These are phyloP conservation scores for Phaethon lepturus DNA, from an alignment of 2,113 vertebrate genomes.

Conservation along the genomic window DNA sequence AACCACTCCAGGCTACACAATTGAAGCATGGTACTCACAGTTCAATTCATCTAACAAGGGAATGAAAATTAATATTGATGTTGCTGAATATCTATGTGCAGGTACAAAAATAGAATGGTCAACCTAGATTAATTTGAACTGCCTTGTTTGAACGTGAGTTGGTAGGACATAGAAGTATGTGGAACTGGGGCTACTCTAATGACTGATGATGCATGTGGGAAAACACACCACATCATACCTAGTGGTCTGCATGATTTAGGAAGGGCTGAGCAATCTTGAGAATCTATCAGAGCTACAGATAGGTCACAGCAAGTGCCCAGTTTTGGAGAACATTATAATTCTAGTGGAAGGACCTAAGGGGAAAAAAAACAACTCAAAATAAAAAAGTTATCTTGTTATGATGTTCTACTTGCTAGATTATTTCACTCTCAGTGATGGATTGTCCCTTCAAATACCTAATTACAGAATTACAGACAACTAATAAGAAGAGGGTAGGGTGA, in stretches of 20 bases:
- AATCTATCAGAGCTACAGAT: neutral
- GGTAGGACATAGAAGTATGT: neutral
- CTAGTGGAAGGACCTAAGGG: neutral
- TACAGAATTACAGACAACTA: neutral
- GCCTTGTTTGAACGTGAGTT: neutral
- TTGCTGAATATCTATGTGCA: neutral
- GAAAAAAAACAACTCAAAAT: rapidly evolving
- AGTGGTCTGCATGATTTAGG: neutral
- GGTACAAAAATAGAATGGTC: neutral
- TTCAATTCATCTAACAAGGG: neutral
- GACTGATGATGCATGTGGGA: neutral
- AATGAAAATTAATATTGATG: neutral
- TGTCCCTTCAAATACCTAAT: neutral
- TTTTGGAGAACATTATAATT: neutral
- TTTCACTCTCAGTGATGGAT: neutral
- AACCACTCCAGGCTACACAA: neutral
- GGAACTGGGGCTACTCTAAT: neutral
- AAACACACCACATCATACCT: neutral
- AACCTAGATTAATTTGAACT: neutral
- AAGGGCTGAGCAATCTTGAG: neutral
- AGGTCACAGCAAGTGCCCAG: neutral
- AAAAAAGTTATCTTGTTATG: neutral
- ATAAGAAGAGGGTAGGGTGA: neutral
- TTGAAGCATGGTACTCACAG: neutral
- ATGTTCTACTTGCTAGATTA: neutral